Evolutionary conservation across 53 echinoderm and acorn worm genomes (phyloP).

Genomic region (Holothuria leucospilota): DNA sequence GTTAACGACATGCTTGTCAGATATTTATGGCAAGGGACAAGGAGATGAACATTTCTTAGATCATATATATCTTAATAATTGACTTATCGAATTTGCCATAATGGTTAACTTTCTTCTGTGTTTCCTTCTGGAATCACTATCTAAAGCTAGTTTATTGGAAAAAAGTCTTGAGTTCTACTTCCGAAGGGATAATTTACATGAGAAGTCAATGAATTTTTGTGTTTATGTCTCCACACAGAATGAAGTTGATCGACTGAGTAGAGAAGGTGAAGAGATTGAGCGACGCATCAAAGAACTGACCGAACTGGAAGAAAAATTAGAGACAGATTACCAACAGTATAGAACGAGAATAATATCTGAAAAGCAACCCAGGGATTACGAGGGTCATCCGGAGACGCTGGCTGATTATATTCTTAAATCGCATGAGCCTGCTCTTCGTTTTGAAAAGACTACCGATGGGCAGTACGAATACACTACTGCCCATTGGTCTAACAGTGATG

Average conservation of each 20-base stretch:
- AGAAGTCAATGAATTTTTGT: too few relatives aligned
- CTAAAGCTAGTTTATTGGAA: too few relatives aligned
- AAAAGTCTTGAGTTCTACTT: too few relatives aligned
- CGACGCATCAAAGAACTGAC: slow-evolving; percentile 84
- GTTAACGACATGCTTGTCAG: too few relatives aligned
- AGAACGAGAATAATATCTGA: slow-evolving; percentile 12
- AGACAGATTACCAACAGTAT: slow-evolving; percentile 60
- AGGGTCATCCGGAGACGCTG: slow-evolving; percentile 14
- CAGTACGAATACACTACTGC: slow-evolving; percentile 41
- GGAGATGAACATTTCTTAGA: too few relatives aligned
- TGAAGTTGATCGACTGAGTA: slow-evolving; percentile 86
- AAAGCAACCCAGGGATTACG: not conserved
- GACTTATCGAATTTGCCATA: too few relatives aligned
- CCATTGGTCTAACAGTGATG: slow-evolving; percentile 43
- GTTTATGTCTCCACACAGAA: slow-evolving; percentile 15
- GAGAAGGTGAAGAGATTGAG: slow-evolving; percentile 95
- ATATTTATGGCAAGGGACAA: too few relatives aligned
- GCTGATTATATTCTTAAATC: slow-evolving; percentile 40
- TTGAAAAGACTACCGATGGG: slow-evolving; percentile 38
- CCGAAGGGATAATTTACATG: too few relatives aligned
- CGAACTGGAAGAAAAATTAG: slow-evolving; percentile 55
- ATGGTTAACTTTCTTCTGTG: too few relatives aligned
- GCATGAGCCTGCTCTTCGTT: slow-evolving; percentile 24
- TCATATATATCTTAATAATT: too few relatives aligned
- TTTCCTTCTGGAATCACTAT: too few relatives aligned